These are phyloP conservation scores for Patella depressa DNA, from an alignment of 2,888 invertebrate species.

Conservation along the genomic window DNA sequence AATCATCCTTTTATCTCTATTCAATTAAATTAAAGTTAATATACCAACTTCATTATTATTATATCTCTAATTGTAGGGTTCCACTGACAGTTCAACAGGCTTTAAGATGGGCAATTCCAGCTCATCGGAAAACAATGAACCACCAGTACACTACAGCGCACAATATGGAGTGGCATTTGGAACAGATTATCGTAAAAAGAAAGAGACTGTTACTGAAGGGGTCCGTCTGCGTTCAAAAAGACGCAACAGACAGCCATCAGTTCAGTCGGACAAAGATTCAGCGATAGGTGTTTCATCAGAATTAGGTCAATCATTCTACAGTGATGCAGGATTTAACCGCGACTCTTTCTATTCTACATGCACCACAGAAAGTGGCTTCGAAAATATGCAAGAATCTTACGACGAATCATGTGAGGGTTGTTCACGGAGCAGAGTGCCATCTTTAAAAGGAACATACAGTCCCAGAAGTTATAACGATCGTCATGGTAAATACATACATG, in stretches of 20 bases:
- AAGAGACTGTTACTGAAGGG: neutral
- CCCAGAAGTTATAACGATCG: neutral
- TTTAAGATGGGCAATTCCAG: conserved; percentile 40
- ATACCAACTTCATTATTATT: too few species aligned
- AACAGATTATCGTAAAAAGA: conserved; percentile 23
- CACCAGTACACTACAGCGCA: conserved; percentile 36
- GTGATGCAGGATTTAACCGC: conserved; percentile 31
- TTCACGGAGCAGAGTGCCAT: neutral
- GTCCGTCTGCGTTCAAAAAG: conserved; percentile 22
- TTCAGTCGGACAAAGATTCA: conserved; percentile 38
- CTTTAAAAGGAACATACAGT: neutral
- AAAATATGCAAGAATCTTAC: conserved; percentile 33
- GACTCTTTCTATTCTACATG: conserved; percentile 43
- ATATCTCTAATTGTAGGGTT: conserved; percentile 30
- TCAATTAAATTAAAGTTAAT: too few species aligned
- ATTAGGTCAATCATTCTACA: conserved; percentile 33
- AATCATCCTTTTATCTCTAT: too few species aligned
- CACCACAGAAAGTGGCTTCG: conserved; percentile 43
- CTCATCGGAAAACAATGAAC: conserved; percentile 26
- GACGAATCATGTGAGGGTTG: conserved; percentile 25
- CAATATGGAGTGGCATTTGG: conserved; percentile 42
- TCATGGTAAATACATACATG: neutral
- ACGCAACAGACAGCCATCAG: conserved; percentile 15
- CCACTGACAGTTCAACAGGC: conserved; percentile 42
- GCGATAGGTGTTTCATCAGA: conserved; percentile 31